phyloP scores from a whole-genome alignment of 2,888 invertebrate species.

The Melinaea marsaeus region DNA sequence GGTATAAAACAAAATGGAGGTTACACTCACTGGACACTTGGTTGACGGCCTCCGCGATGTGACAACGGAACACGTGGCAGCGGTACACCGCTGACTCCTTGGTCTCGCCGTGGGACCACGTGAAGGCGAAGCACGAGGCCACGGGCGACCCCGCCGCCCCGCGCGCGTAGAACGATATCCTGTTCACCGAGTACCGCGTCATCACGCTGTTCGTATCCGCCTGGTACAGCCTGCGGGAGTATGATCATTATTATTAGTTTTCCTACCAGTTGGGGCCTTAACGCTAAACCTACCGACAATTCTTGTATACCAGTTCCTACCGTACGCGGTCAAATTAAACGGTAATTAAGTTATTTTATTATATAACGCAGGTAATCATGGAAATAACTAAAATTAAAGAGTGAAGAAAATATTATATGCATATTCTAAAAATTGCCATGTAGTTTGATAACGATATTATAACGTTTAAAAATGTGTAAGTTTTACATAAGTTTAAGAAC shows the following conservation, averaged over 20 bases:
- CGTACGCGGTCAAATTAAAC: no score
- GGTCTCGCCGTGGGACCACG: slow-evolving; percentile 95
- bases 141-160: slow-evolving; percentile 90
- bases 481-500: no score
- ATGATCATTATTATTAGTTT: slow-evolving; percentile 1
- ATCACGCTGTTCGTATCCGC: slow-evolving; percentile 89
- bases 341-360: no score
- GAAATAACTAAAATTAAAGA: no score
- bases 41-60: slow-evolving; percentile 93
- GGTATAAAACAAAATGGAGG: not conserved
- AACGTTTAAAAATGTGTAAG: no score
- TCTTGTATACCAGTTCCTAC: no score
- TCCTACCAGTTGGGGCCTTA: no score
- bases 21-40: slow-evolving; percentile 82
- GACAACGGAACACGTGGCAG: slow-evolving; percentile 98
- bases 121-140: slow-evolving; percentile 98
- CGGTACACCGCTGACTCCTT: slow-evolving; percentile 93
- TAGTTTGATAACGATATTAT: no score
- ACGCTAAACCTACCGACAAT: no score
- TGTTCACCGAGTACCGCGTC: slow-evolving; percentile 92
- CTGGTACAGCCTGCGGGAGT: slow-evolving; percentile 84
- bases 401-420: no score
- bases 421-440: no score
- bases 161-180: slow-evolving; percentile 96
- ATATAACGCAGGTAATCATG: no score